Base-by-base conservation (phyloP, 2,113 vertebrate genomes). In the Cephalopholis sonnerati region DNA sequence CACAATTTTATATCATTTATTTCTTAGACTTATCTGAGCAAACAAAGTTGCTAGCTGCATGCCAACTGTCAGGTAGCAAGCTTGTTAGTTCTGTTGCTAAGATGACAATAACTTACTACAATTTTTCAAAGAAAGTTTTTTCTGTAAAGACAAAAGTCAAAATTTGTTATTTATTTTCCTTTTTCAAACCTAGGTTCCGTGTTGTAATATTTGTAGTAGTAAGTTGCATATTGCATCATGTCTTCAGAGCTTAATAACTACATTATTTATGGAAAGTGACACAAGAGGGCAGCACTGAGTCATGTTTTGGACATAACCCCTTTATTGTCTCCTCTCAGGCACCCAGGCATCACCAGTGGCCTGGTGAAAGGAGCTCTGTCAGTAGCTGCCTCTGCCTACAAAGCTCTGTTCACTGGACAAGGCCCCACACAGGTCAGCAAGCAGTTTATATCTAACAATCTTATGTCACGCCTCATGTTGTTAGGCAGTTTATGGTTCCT, bases 301-400 rank as follows among this genome's bases (percentile, higher is more conserved):
- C 24, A 24, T 18, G 2, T 50, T 72, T 11, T 36, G 9, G 66
- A 48, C 4, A 0, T 77, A n/a, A 55, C 20, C 24, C 65, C 3
- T 61, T 51, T 50, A 3, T 41, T 79, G 55, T 80, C 29, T 67
- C 22, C 51, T 10, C 29, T 46, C 77, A 70, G 88, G 24, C 82
- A 87, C 29, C 93, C 91, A 83, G 96, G 97, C 89, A 95, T 99
- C 89, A 97, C 97, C 64, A 96, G 96, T 75, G 98, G 97, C 29
- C 92, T 99, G 5, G 91, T 99, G 79, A 99, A 99, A 85, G 98
- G 98, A 82, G 98, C 98, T 53, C 93, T 99, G 86, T 98, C 97
- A 1, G 97, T 99, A 9, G 98, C 98, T 64, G 96, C 98, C 13
- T 98, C 97, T 76, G 98, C 97, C 63, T 99, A 99, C 92, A 99